phyloP scores from a whole-genome alignment of 2,888 invertebrate species.

The Pherbina coryleti region DNA sequence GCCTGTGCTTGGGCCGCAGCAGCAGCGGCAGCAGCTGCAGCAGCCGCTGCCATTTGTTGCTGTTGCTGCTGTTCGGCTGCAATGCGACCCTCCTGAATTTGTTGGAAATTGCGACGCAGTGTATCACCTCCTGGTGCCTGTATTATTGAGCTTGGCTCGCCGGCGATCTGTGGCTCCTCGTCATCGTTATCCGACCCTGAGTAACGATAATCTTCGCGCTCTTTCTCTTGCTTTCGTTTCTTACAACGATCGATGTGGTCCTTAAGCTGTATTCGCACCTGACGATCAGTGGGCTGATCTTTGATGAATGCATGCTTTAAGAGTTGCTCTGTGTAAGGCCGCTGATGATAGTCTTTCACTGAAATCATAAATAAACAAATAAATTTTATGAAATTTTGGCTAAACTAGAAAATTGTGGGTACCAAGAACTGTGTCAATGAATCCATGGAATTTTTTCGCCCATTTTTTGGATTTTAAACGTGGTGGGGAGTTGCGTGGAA shows the following conservation, averaged over 20 bases:
- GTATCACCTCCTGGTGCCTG: constrained; percentile 92
- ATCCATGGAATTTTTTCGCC: constrained; percentile 97
- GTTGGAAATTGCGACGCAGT: constrained; percentile 96
- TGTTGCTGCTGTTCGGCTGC: constrained; percentile 75
- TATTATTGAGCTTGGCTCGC: constrained; percentile 95
- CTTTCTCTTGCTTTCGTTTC: constrained; percentile 92
- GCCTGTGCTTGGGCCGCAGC: constrained; percentile 58
- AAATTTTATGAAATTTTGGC: neutral
- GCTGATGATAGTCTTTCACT: constrained; percentile 98
- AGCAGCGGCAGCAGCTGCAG: constrained; percentile 60
- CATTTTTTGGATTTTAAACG: constrained; percentile 97
- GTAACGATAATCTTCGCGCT: constrained; percentile 84
- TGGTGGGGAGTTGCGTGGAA: constrained; percentile 98
- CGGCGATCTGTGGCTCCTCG: constrained; percentile 90
- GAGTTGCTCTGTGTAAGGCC: constrained; percentile 98
- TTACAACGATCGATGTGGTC: constrained; percentile 99
- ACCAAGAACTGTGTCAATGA: constrained; percentile 95
- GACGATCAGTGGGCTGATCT: constrained; percentile 98
- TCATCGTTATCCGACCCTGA: constrained; percentile 98
- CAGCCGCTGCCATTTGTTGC: constrained; percentile 69
- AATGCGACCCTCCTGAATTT: constrained; percentile 88
- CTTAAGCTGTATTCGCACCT: constrained; percentile 97
- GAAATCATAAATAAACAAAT: constrained; percentile 24
- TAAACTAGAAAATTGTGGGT: neutral
- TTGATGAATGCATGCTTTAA: constrained; percentile 97